Evolutionary conservation across 2,888 invertebrate genomes (phyloP).

Genomic region (Sturmia bella): DNA sequence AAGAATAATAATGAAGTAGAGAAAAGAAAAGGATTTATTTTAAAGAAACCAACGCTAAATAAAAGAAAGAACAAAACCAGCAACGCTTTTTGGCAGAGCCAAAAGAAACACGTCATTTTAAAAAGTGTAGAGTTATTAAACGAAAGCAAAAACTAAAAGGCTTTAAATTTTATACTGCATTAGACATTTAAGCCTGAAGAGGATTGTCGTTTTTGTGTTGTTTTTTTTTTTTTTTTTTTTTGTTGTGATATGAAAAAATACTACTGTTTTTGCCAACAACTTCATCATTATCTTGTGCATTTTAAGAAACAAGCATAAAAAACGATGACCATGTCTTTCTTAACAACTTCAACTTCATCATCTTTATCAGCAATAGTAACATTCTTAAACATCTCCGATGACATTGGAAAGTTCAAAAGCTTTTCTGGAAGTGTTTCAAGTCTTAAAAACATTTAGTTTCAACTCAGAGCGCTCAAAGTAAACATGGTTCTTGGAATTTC

Average conservation of each 20-base stretch:
- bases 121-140: conserved; percentile 5
- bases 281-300: not conserved
- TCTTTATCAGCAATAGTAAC: conserved; percentile 5
- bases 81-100: not conserved
- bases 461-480: not conserved
- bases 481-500: conserved; percentile 63
- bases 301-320: conserved; percentile 15
- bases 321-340: conserved; percentile 2
- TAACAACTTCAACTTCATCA: conserved; percentile 19
- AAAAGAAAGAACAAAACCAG: not conserved
- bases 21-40: conserved; percentile 24
- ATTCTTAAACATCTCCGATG: conserved; percentile 32
- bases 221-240: no score
- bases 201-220: no score
- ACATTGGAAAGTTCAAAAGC: conserved; percentile 68
- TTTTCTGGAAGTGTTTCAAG: conserved; percentile 28
- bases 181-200: conserved; percentile 11
- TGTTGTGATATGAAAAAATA: conserved; percentile 12
- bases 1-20: conserved; percentile 26
- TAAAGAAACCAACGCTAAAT: not conserved
- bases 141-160: conserved; percentile 1
- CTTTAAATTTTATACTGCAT: conserved; percentile 20
- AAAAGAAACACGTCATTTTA: not conserved
- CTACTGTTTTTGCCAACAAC: conserved; percentile 23
- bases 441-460: conserved; percentile 14